These are phyloP conservation scores for Zaprionus kolodkinae DNA, from an alignment of 1,140 invertebrate species.

Conservation along the genomic window DNA sequence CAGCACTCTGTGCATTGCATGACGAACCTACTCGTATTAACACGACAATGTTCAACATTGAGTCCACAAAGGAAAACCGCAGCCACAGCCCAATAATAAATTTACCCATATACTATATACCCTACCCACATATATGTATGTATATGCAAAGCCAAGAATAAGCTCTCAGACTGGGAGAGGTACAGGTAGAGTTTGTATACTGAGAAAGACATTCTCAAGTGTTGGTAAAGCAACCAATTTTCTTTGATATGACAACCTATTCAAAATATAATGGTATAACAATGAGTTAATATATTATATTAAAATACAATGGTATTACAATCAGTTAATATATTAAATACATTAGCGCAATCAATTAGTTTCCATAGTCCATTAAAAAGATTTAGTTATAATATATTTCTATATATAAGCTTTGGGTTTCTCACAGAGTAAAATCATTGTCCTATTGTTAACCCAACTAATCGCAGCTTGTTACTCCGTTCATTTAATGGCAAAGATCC, in stretches of 20 bases:
- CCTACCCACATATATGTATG: background rate
- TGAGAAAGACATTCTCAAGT: background rate
- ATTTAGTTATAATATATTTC: too few species aligned
- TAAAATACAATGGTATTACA: too few species aligned
- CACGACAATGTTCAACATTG: constrained; percentile 32
- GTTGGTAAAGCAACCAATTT: background rate
- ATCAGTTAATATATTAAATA: too few species aligned
- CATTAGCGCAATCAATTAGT: too few species aligned
- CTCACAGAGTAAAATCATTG: background rate
- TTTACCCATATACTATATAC: constrained; percentile 1
- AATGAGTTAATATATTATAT: too few species aligned
- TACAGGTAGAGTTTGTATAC: too few species aligned
- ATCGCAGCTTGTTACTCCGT: background rate
- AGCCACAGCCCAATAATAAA: constrained; percentile 29
- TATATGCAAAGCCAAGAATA: background rate
- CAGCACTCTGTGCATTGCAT: constrained; percentile 16
- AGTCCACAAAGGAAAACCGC: constrained; percentile 27
- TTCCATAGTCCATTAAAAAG: too few species aligned
- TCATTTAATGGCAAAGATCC: background rate
- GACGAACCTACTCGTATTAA: constrained; percentile 32
- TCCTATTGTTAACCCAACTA: background rate
- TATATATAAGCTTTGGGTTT: too few species aligned
- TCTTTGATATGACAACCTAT: background rate
- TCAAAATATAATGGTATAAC: too few species aligned
- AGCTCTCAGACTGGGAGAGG: background rate